A percentile compares a stretch with the other conserved stretches of the same genome.
These are phyloP conservation scores for Donacobius atricapilla DNA, from an alignment of 2,113 vertebrate genomes.

Conservation along the genomic window DNA sequence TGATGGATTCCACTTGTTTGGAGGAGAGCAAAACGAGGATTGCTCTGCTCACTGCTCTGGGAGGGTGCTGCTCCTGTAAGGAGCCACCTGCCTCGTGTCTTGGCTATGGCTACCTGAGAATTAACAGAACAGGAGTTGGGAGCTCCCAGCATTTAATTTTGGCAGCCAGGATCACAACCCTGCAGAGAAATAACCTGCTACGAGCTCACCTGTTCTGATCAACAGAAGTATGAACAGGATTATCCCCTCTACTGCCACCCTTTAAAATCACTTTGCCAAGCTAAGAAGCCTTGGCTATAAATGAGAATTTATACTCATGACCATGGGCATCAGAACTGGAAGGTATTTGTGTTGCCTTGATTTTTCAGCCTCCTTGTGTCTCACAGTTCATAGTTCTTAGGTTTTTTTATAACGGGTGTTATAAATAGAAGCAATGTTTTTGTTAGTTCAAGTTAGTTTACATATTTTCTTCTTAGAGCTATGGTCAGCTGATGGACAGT, in stretches of 20 bases:
- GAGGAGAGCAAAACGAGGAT: neutral
- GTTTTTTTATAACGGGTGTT: no score
- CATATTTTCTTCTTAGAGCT: no score
- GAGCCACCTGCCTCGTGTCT: neutral
- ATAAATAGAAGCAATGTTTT: no score
- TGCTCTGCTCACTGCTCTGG: neutral
- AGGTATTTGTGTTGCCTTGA: no score
- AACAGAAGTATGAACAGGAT: neutral
- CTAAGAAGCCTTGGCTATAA: neutral
- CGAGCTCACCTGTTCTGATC: neutral
- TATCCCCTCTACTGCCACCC: neutral
- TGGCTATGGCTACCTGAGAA: neutral
- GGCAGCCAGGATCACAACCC: neutral
- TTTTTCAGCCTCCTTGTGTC: no score
- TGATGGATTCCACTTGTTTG: neutral
- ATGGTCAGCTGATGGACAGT: no score
- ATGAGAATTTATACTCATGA: neutral
- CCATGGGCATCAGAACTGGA: neutral
- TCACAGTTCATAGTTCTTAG: no score
- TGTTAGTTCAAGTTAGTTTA: no score
- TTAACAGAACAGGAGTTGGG: neutral
- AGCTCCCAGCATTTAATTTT: neutral
- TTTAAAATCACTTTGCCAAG: neutral
- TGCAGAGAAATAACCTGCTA: neutral
- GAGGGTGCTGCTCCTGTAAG: neutral